Base-by-base conservation (phyloP, 2,113 vertebrate genomes). In the Miniopterus natalensis region DNA sequence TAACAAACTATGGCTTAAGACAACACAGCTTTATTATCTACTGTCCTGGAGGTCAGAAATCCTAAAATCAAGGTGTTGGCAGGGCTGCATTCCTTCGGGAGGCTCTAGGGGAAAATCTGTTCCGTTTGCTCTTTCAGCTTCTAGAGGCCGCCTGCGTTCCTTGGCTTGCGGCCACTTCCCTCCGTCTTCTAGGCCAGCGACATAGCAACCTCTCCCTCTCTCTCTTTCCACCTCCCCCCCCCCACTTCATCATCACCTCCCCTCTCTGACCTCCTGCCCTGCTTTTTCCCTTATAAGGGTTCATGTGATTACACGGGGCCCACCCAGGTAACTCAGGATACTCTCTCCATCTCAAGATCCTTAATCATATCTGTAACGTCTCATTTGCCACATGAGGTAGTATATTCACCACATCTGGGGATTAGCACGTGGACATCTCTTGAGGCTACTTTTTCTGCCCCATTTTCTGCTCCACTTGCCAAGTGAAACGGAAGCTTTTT, bases 191-290 rank as follows among this genome's bases (percentile, higher is more conserved):
- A 40, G 61, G 40, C 49, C 40, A 36, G 15, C 27, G 11, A 29
- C 6, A 3, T 4, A 13, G 14, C 27, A 18, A 8, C 10, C 49
- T 10, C 3, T 29, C 27, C 6, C 12, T n/a, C 47, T 7, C n/a
- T 27, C 49, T 61, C 65, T 31, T 13, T 3, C 31, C 5, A 14
- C 5, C 80, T 5, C 8, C 15, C 18, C 5, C 8, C 3, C 27
- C 29, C 4, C 2, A 45, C 8, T 74, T 51, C 2, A 4, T 40
- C 36, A 27, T 51, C 15, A 9, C n/a, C 18, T 63, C 51, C 61
- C 13, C 25, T 6, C 25, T 20, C 36, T 25, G 11, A 49, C 27
- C 47, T 81, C 29, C n/a, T 75, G 2, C n/a, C 21, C 13, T 23
- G 20, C 15, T 57, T 79, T 71, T 61, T 14, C 36, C n/a, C 23